Conservation (phyloP, 2,888 invertebrate species). For the Plebejus melissa region DNA sequence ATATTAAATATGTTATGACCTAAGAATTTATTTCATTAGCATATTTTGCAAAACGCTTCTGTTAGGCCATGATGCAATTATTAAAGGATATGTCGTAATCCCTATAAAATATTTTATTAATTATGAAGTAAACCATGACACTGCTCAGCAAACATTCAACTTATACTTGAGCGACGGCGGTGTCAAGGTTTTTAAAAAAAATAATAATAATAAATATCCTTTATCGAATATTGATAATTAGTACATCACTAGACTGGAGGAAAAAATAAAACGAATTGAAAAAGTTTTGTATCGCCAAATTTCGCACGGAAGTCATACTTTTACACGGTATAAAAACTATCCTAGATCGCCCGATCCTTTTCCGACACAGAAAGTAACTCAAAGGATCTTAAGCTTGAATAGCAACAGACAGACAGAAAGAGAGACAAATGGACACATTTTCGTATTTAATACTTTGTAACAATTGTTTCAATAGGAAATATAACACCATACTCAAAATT, state of each 20-base stretch:
- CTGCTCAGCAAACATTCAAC: not conserved
- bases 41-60: not conserved
- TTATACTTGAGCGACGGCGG: not conserved
- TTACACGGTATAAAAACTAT: not conserved
- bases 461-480: not conserved
- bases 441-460: not conserved
- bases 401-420: not conserved
- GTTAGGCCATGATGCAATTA: not conserved
- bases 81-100: constrained; percentile 8
- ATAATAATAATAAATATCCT: not conserved
- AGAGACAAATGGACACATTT: not conserved
- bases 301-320: too few species aligned
- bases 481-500: too few species aligned
- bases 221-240: not conserved
- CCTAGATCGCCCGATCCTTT: not conserved
- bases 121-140: constrained; percentile 18
- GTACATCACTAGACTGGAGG: not conserved
- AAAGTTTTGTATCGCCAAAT: too few species aligned
- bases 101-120: not conserved
- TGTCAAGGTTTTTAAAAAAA: not conserved
- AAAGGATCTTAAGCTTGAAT: not conserved
- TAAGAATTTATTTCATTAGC: not conserved
- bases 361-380: not conserved
- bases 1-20: too few species aligned
- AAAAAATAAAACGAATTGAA: too few species aligned